A percentile compares a stretch with the other conserved stretches of the same genome.
Conservation (phyloP, 2,888 invertebrate genomes). For the Sesia bembeciformis region DNA sequence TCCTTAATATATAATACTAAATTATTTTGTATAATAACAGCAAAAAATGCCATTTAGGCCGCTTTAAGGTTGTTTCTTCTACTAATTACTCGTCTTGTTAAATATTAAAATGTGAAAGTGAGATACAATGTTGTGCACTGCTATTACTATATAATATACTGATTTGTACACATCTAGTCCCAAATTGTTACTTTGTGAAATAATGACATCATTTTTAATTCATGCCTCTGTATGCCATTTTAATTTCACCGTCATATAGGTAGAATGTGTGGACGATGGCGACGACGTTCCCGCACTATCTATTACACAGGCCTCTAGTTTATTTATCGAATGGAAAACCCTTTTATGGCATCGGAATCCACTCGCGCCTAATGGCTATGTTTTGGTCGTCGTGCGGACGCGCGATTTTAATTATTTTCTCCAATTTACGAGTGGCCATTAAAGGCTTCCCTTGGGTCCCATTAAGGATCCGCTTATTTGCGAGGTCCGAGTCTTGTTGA, state of each 20-base stretch:
- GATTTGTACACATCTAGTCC: too few species aligned
- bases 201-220: too few species aligned
- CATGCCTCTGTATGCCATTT: too few species aligned
- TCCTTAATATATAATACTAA: too few species aligned
- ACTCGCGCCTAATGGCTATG: conserved; percentile 57
- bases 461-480: conserved; percentile 52
- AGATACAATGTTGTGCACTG: too few species aligned
- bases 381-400: conserved; percentile 59
- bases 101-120: too few species aligned
- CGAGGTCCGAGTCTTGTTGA: conserved; percentile 61
- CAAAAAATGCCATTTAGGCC: too few species aligned
- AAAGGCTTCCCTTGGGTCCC: conserved; percentile 64
- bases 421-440: conserved; percentile 72
- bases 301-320: conserved; percentile 24
- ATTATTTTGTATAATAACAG: too few species aligned
- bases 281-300: not conserved
- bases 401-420: conserved; percentile 73
- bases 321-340: conserved; percentile 65
- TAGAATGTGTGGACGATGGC: not conserved
- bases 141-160: too few species aligned
- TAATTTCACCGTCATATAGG: conserved; percentile 4
- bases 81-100: too few species aligned
- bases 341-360: conserved; percentile 51
- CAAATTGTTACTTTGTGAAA: too few species aligned
- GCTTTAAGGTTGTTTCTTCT: too few species aligned